Evolutionary conservation across 2,113 vertebrate genomes (phyloP), one percentile per base, ranked within the genome.

Genomic region (Microcebus murinus): DNA sequence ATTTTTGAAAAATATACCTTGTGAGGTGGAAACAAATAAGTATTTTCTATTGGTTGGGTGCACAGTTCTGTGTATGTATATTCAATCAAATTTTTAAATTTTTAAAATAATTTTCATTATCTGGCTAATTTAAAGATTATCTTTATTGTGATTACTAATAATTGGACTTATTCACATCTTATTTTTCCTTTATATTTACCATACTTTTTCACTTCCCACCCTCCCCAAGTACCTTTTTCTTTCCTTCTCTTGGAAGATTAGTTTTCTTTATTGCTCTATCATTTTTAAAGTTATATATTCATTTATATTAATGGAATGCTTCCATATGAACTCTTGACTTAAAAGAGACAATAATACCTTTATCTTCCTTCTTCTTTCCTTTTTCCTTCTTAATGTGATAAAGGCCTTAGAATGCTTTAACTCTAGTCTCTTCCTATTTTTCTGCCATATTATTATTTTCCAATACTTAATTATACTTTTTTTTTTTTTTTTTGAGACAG

Each of bases 381-480:
- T 73, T n/a, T 39, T 87, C 17, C 48, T 48, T 55, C 17, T 61
- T 61, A 91, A 85, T 14, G 31, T 39, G 57, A 52, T 81, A 82
- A 81, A 14, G 13, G 36, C 50, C 76, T 92, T 77, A 94, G 34
- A 90, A 67, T 71, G 70, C 15, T 93, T 91, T 88, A 92, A 86
- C 36, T 83, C 17, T 29, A 74, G 42, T 36, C 36, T 93, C 45
- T 25, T 96, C 45, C 73, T 73, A 71, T 57, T 94, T 57, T 88
- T 80, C 81, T 80, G n/a, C 65, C 73, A 80, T 59, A 34, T 84
- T 91, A 67, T 73, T 90, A 82, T 84, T 70, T 91, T 84, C 42
- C 39, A 82, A 42, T 87, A 91, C 82, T 91, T 86, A 77, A 91
- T 90, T 85, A 55, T 80, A 76, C 84, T 57, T 85, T 93, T 92